Percentiles rank a stretch among this genome's conserved stretches.
These are phyloP conservation scores for Liopterus haemorrhoidalis DNA, from an alignment of 2,888 invertebrate genomes.

Conservation along the genomic window DNA sequence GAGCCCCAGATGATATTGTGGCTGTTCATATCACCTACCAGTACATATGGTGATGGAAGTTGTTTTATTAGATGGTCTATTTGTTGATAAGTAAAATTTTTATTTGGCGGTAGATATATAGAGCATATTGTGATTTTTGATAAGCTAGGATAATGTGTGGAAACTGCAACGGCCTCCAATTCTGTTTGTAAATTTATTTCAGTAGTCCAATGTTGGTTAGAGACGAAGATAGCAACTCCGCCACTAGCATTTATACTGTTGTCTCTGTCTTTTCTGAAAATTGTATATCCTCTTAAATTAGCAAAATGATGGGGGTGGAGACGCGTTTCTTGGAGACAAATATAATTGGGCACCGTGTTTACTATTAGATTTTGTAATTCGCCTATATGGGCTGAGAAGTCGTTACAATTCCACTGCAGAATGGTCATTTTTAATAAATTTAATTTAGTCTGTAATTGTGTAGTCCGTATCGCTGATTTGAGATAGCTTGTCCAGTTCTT, in stretches of 20 bases:
- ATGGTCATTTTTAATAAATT: no score
- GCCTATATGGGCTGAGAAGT: not conserved
- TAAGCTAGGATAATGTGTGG: not conserved
- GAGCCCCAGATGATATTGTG: no score
- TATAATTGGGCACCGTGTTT: not conserved
- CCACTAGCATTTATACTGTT: not conserved
- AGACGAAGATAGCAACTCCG: not conserved
- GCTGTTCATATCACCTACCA: no score
- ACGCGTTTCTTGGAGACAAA: not conserved
- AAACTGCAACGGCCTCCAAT: not conserved
- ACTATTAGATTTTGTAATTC: not conserved
- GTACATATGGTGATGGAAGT: no score
- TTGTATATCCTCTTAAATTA: not conserved
- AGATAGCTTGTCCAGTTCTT: no score
- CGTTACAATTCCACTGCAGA: not conserved
- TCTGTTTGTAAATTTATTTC: not conserved
- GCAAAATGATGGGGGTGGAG: not conserved
- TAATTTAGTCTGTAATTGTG: no score
- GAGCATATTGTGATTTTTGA: no score
- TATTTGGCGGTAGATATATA: no score
- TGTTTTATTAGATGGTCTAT: no score
- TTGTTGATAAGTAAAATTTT: no score
- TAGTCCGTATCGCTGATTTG: no score
- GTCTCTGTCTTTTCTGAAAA: constrained; percentile 1
- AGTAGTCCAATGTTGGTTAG: no score